phyloP scores from a whole-genome alignment of 2,113 vertebrate genomes.

The Pseudopipra pipra region DNA sequence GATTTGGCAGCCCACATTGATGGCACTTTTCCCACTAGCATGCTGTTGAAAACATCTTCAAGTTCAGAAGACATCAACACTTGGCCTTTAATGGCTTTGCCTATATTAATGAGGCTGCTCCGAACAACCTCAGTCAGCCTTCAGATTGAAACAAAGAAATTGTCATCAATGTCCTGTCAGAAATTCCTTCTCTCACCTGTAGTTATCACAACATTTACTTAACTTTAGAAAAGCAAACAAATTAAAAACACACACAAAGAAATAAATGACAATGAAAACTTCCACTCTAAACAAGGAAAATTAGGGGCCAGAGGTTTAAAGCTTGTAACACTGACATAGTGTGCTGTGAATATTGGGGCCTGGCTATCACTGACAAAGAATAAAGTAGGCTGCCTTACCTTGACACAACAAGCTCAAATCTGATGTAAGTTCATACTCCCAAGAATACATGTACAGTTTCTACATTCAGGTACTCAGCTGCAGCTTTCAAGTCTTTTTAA shows the following conservation, averaged over 20 bases:
- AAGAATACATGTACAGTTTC: background rate
- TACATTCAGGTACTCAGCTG: background rate
- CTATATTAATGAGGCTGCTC: slow-evolving; percentile 82
- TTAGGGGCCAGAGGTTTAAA: background rate
- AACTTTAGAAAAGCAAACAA: background rate
- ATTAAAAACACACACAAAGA: background rate
- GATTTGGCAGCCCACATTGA: slow-evolving; percentile 88
- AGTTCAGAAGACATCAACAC: slow-evolving; percentile 93
- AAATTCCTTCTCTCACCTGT: background rate
- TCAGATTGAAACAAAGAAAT: background rate
- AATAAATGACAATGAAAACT: background rate
- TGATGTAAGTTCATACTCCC: background rate
- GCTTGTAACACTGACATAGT: background rate
- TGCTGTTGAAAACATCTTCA: slow-evolving; percentile 88
- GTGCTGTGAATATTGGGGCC: background rate
- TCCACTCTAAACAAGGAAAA: background rate
- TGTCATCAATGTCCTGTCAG: background rate
- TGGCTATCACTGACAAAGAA: background rate
- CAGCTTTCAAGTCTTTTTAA: background rate
- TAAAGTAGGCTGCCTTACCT: background rate
- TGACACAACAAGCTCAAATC: background rate
- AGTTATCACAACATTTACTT: background rate
- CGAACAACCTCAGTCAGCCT: slow-evolving; percentile 86
- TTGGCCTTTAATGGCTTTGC: slow-evolving; percentile 88
- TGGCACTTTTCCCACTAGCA: slow-evolving; percentile 89